These are phyloP conservation scores for Drosophila albomicans DNA, from an alignment of 1,140 invertebrate genomes.

Conservation along the genomic window DNA sequence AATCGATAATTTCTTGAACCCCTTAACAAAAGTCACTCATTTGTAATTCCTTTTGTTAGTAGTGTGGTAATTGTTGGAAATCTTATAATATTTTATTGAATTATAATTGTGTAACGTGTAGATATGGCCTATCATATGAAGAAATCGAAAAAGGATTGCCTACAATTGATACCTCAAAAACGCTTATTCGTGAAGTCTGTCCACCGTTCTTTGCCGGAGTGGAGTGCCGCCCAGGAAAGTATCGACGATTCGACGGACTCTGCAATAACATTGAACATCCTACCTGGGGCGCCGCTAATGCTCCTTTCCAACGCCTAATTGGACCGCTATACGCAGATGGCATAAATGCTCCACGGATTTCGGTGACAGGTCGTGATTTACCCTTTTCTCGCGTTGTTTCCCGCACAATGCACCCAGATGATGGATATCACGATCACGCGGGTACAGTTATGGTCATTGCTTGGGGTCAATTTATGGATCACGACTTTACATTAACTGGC, in stretches of 20 bases:
- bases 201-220: slow-evolving; percentile 94
- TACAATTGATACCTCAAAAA: slow-evolving; percentile 95
- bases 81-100: slow-evolving; percentile 1
- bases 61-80: no score
- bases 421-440: slow-evolving; percentile 96
- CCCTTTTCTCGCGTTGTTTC: slow-evolving; percentile 94
- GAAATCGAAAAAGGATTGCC: slow-evolving; percentile 95
- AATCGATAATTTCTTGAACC: no score
- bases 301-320: slow-evolving; percentile 92
- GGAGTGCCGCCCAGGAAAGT: slow-evolving; percentile 95
- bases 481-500: slow-evolving; percentile 95
- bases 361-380: slow-evolving; percentile 89
- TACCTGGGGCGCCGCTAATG: slow-evolving; percentile 94
- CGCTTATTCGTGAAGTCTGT: slow-evolving; percentile 93
- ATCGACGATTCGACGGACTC: slow-evolving; percentile 94
- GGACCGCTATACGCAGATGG: slow-evolving; percentile 92
- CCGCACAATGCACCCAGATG: slow-evolving; percentile 95
- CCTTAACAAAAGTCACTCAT: no score
- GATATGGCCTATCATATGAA: slow-evolving; percentile 93
- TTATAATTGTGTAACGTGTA: slow-evolving; percentile 76
- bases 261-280: slow-evolving; percentile 97
- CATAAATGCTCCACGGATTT: slow-evolving; percentile 92
- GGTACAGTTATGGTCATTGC: slow-evolving; percentile 96
- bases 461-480: slow-evolving; percentile 98
- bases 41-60: no score